Evolutionary conservation across 2,113 vertebrate genomes (phyloP).

Genomic region (Anolis carolinensis): DNA sequence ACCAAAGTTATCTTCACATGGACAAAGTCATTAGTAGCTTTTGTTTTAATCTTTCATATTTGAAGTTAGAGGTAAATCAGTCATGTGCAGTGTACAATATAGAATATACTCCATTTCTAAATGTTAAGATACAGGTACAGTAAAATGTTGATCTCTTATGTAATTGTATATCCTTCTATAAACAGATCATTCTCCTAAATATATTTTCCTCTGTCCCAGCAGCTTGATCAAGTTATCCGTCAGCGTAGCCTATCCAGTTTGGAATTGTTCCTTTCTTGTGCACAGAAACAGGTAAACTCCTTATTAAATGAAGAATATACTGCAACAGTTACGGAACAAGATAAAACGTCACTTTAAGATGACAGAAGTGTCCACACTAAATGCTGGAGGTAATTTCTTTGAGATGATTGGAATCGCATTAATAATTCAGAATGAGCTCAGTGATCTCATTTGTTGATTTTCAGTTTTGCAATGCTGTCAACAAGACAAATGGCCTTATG

Average conservation of each 20-base stretch:
- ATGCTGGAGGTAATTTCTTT: slow-evolving; percentile 33
- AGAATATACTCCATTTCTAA: neutral
- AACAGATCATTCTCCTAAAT: slow-evolving; percentile 20
- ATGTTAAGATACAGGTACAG: neutral
- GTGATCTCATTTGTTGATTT: slow-evolving; percentile 16
- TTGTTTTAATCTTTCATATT: neutral
- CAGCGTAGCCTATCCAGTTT: slow-evolving; percentile 80
- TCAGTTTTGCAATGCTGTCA: slow-evolving; percentile 2
- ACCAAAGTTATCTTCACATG: neutral
- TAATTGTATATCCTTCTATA: slow-evolving; percentile 24
- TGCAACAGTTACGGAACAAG: slow-evolving; percentile 52
- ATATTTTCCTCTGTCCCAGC: slow-evolving; percentile 6
- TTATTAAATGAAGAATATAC: slow-evolving; percentile 73
- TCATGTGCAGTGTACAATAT: too few species aligned
- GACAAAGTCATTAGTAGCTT: neutral
- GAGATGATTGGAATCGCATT: slow-evolving; percentile 4
- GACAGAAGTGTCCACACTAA: slow-evolving; percentile 34
- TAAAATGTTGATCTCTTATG: neutral
- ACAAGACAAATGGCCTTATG: neutral
- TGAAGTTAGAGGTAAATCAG: neutral
- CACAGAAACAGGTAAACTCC: slow-evolving; percentile 78
- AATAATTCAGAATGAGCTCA: slow-evolving; percentile 36
- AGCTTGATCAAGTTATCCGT: slow-evolving; percentile 79
- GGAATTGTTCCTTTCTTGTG: slow-evolving; percentile 85
- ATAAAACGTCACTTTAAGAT: slow-evolving; percentile 25